Percentiles rank a stretch among this genome's conserved stretches.
These are phyloP conservation scores for Sminthopsis crassicaudata DNA, from an alignment of 2,113 vertebrate species.

Conservation along the genomic window DNA sequence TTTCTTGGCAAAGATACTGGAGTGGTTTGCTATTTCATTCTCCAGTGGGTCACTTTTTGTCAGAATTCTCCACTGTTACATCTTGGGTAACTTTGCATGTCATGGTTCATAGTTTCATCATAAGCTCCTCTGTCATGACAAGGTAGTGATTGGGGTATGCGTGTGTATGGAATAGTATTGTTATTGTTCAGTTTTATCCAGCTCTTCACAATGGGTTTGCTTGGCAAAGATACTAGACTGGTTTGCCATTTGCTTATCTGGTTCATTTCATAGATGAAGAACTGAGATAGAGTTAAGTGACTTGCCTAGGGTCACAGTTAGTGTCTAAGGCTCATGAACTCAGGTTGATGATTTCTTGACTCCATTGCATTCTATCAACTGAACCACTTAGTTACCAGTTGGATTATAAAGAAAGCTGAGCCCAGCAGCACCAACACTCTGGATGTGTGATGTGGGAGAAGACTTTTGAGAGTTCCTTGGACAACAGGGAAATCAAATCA, in stretches of 20 bases:
- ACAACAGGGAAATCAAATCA: no score
- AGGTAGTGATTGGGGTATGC: neutral
- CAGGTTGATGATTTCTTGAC: neutral
- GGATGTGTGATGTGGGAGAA: no score
- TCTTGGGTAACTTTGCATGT: no score
- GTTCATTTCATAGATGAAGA: neutral
- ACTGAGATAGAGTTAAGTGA: neutral
- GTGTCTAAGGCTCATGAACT: neutral
- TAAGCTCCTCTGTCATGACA: no score
- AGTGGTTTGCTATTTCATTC: no score
- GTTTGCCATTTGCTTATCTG: neutral
- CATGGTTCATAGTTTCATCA: no score
- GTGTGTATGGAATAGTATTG: neutral
- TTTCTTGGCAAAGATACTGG: no score
- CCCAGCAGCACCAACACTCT: no score
- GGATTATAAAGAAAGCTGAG: no score
- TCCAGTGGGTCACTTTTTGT: no score
- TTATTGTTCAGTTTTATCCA: neutral
- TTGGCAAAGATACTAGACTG: neutral
- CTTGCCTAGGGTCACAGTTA: neutral
- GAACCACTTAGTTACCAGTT: neutral
- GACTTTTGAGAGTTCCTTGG: no score
- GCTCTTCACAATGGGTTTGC: neutral
- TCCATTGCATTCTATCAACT: neutral
- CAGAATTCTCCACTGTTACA: no score